phyloP scores from a whole-genome alignment of 2,113 vertebrate genomes.

The Equus przewalskii region DNA sequence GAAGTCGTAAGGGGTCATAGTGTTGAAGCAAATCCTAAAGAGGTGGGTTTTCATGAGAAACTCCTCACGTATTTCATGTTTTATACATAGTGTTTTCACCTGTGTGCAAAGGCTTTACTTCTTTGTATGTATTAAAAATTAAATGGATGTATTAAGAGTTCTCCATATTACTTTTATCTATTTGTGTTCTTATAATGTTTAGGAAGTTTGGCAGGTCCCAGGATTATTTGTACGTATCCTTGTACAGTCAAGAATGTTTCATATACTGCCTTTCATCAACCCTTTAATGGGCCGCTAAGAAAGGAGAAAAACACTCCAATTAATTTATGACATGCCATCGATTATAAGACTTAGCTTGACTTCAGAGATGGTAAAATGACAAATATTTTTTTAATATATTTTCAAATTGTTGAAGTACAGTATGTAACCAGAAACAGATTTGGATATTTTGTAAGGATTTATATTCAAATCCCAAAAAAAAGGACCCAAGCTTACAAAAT shows the following conservation, averaged over 20 bases:
- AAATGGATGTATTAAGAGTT: not conserved
- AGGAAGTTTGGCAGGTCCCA: not conserved
- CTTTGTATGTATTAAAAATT: not conserved
- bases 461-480: not conserved
- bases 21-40: constrained; percentile 46
- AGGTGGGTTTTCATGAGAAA: constrained; percentile 69
- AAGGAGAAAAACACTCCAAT: not conserved
- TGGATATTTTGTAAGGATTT: not conserved
- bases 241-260: not conserved
- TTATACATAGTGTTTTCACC: not conserved
- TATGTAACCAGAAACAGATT: not conserved
- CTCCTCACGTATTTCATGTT: not conserved
- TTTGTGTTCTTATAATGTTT: not conserved
- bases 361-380: not conserved
- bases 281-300: not conserved
- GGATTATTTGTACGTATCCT: not conserved
- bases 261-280: not conserved
- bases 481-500: not conserved
- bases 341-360: not conserved
- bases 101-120: not conserved
- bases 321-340: not conserved
- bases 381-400: not conserved
- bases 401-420: not conserved
- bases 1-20: not conserved
- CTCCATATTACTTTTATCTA: not conserved